These are phyloP conservation scores for Chanos chanos DNA, from an alignment of 2,797 vertebrate species.

Conservation along the genomic window DNA sequence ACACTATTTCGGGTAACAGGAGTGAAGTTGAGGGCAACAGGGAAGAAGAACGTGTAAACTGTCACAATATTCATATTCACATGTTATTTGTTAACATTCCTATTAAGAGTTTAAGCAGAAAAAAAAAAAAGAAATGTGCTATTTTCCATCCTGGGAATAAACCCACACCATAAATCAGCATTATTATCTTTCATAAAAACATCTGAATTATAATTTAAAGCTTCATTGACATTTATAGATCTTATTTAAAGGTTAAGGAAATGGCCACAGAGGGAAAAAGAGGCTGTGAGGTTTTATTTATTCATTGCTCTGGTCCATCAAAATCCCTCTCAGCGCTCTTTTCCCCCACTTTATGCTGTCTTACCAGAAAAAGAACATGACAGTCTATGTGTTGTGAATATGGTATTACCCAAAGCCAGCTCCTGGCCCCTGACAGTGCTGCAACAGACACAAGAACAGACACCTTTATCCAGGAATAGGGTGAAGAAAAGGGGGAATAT, in stretches of 20 bases:
- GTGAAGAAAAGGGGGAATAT: too few relatives aligned
- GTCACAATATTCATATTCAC: too few relatives aligned
- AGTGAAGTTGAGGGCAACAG: too few relatives aligned
- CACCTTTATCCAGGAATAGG: too few relatives aligned
- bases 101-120: too few relatives aligned
- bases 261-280: conserved; percentile 13
- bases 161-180: too few relatives aligned
- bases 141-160: too few relatives aligned
- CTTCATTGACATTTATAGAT: conserved; percentile 6
- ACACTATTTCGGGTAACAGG: neutral
- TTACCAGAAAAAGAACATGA: conserved; percentile 31
- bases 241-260: conserved; percentile 25
- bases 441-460: neutral
- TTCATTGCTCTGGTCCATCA: conserved; percentile 35
- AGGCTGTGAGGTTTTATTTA: conserved; percentile 32
- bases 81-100: too few relatives aligned
- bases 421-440: conserved; percentile 15
- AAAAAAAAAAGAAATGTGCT: too few relatives aligned
- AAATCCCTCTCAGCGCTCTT: conserved; percentile 27
- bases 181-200: neutral
- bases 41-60: too few relatives aligned
- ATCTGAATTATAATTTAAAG: neutral
- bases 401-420: conserved; percentile 15
- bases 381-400: conserved; percentile 30
- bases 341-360: conserved; percentile 33